Evolutionary conservation across 2,888 invertebrate species (phyloP).

Genomic region (Lissocephala sabroskyi): DNA sequence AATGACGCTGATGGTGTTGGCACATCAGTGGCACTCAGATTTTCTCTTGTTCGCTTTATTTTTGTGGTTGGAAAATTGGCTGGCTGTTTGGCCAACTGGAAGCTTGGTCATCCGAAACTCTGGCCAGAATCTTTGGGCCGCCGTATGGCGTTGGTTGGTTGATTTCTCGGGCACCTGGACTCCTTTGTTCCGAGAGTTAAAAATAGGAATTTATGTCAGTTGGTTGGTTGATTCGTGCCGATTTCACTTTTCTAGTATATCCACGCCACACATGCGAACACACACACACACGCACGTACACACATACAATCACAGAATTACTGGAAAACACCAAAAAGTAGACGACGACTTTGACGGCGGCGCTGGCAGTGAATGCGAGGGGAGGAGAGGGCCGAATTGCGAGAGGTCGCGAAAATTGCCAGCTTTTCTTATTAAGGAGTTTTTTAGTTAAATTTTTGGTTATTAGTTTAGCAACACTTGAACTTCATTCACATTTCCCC

Average conservation of each 20-base stretch:
- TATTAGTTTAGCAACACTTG: not conserved
- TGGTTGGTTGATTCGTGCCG: conserved; percentile 33
- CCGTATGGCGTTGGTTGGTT: conserved; percentile 5
- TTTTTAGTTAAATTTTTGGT: not conserved
- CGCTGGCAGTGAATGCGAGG: conserved; percentile 9
- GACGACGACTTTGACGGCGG: not conserved
- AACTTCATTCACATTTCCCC: not conserved
- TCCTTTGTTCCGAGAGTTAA: conserved; percentile 39
- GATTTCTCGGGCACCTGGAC: conserved; percentile 29
- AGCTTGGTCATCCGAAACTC: no score
- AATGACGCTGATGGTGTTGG: no score
- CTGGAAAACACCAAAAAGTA: conserved; percentile 37
- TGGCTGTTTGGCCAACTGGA: no score
- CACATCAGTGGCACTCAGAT: no score
- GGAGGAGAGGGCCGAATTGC: conserved; percentile 6
- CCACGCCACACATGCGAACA: conserved; percentile 22
- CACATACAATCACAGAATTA: conserved; percentile 34
- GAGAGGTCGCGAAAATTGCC: conserved; percentile 16
- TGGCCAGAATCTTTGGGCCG: no score
- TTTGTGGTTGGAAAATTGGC: no score
- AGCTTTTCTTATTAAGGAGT: not conserved
- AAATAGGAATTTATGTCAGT: conserved; percentile 62
- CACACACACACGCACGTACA: conserved; percentile 7
- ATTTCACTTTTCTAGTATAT: conserved; percentile 40
- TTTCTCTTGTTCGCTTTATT: no score